A percentile compares a stretch with the other conserved stretches of the same genome.
phyloP scores from a whole-genome alignment of 2,888 invertebrate species.

The Dicyrtoma fusca region DNA sequence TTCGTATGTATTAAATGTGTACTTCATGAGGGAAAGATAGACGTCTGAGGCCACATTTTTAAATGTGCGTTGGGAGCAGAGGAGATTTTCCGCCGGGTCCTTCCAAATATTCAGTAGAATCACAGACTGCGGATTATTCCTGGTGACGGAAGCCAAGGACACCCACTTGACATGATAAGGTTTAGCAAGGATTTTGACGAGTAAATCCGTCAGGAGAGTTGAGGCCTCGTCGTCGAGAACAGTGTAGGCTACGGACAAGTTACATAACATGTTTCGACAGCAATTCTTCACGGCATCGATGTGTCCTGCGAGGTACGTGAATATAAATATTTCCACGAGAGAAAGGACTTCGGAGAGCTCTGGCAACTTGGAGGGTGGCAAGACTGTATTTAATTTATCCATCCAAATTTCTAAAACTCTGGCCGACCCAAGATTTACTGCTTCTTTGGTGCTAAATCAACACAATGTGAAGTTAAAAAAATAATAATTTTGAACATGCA shows the following conservation, averaged over 20 bases:
- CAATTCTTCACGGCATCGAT: constrained; percentile 55
- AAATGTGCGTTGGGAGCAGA: constrained; percentile 43
- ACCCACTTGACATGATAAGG: constrained; percentile 52
- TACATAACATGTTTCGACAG: constrained; percentile 46
- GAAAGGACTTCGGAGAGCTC: not conserved
- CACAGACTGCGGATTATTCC: constrained; percentile 39
- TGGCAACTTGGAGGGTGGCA: not conserved
- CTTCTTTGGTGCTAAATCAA: constrained; percentile 47
- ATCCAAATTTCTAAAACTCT: constrained; percentile 52
- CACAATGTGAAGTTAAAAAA: not conserved
- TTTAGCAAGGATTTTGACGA: constrained; percentile 43
- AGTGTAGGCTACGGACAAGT: constrained; percentile 43
- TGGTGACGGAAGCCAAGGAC: constrained; percentile 43
- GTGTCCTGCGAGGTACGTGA: constrained; percentile 52
- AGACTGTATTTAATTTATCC: constrained; percentile 39
- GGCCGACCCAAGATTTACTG: constrained; percentile 48
- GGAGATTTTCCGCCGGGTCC: constrained; percentile 35
- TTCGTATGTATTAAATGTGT: constrained; percentile 60
- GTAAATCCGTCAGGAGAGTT: constrained; percentile 25
- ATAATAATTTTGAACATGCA: not conserved
- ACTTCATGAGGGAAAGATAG: constrained; percentile 65
- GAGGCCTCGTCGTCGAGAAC: constrained; percentile 28
- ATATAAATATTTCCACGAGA: constrained; percentile 49
- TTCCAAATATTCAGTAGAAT: constrained; percentile 34
- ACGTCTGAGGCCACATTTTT: constrained; percentile 62